Percentiles rank a stretch among this genome's conserved stretches.
Conservation (phyloP, 2,113 vertebrate genomes). For the Leptobrachium leishanense region DNA sequence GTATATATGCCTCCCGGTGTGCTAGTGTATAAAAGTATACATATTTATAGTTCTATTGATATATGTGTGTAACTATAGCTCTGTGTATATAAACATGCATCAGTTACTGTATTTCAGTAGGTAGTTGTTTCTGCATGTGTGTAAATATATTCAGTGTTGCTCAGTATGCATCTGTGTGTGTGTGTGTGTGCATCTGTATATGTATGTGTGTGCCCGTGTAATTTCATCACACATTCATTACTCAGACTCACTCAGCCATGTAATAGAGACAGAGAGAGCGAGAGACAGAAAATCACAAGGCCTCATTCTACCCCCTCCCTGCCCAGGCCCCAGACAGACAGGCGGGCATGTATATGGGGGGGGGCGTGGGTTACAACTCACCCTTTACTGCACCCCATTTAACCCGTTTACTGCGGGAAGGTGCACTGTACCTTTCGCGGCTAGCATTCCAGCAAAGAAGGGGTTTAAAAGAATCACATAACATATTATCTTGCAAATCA, state of each 20-base stretch:
- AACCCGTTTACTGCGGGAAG: conserved; percentile 29
- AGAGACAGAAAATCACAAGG: conserved; percentile 51
- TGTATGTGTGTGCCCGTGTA: conserved; percentile 45
- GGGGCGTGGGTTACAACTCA: conserved; percentile 34
- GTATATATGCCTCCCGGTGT: not conserved
- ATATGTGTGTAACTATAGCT: not conserved
- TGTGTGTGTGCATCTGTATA: conserved; percentile 25
- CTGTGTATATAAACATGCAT: no score
- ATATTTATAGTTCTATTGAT: not conserved
- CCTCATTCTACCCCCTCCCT: conserved; percentile 49
- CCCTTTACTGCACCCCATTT: conserved; percentile 45
- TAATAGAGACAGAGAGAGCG: conserved; percentile 51
- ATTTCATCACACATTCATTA: conserved; percentile 51
- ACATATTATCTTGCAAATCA: not conserved
- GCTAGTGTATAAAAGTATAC: not conserved
- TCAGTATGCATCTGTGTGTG: conserved; percentile 17
- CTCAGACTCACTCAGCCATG: conserved; percentile 49
- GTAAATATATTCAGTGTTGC: conserved; percentile 11
- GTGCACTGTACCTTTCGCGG: not conserved
- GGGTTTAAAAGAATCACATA: not conserved
- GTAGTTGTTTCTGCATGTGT: not conserved
- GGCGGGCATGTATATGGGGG: conserved; percentile 45
- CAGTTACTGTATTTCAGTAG: not conserved
- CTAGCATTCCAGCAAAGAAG: conserved; percentile 8
- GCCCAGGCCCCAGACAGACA: conserved; percentile 50